Evolutionary conservation across 2,113 vertebrate species (phyloP).

Genomic region (Hirundichthys speculiger): DNA sequence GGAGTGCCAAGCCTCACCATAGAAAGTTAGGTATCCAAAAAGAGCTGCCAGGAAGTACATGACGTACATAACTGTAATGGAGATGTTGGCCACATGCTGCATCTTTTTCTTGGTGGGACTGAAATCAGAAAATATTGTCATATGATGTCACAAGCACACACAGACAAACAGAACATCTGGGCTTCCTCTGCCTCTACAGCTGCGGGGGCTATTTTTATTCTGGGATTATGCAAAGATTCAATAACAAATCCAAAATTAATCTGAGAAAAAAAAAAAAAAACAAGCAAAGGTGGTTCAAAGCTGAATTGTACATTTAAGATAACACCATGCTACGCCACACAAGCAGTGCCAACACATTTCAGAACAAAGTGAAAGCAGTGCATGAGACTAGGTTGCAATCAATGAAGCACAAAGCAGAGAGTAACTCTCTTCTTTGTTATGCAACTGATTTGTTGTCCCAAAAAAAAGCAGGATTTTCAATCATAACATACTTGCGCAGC

Average conservation of each 20-base stretch:
- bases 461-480: constrained; percentile 33
- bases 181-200: background rate
- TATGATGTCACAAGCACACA: constrained; percentile 39
- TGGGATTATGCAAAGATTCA: constrained; percentile 11
- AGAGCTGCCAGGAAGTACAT: constrained; percentile 99
- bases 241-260: constrained; percentile 11
- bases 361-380: constrained; percentile 63
- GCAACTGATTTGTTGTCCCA: constrained; percentile 29
- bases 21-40: constrained; percentile 99
- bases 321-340: constrained; percentile 54
- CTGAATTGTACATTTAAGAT: constrained; percentile 33
- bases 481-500: constrained; percentile 92
- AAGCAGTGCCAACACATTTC: constrained; percentile 46
- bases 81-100: constrained; percentile 97
- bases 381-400: constrained; percentile 54
- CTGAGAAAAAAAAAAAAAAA: background rate
- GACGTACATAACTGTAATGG: constrained; percentile 95
- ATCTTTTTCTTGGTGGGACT: constrained; percentile 96
- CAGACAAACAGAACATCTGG: constrained; percentile 15
- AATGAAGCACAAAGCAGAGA: constrained; percentile 62
- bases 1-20: constrained; percentile 84
- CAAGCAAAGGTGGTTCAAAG: constrained; percentile 52
- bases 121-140: constrained; percentile 71
- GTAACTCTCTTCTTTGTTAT: constrained; percentile 26
- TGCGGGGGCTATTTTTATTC: background rate